Evolutionary conservation across 2,113 vertebrate species (phyloP).

Genomic region (Neogobius melanostomus): DNA sequence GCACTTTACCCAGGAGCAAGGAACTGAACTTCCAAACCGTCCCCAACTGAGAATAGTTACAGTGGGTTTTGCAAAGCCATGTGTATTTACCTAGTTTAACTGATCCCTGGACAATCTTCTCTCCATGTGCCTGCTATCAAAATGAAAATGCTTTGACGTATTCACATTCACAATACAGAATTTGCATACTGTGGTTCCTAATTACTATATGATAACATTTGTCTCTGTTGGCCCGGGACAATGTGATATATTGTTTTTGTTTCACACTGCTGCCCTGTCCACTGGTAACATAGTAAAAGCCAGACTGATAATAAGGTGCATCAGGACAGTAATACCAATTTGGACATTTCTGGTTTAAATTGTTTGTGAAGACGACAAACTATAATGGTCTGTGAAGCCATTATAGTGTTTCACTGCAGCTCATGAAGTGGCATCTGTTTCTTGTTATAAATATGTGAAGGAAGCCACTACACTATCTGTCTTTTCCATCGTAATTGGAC

Average conservation of each 20-base stretch:
- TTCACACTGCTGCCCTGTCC: neutral
- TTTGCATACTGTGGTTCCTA: neutral
- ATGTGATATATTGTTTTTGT: neutral
- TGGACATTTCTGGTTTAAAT: too few relatives aligned
- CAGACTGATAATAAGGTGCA: too few relatives aligned
- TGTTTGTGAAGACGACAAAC: too few relatives aligned
- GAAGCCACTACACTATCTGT: slow-evolving; percentile 5
- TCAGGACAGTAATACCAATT: too few relatives aligned
- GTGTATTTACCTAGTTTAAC: slow-evolving; percentile 39
- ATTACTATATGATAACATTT: neutral
- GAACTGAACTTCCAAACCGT: slow-evolving; percentile 40
- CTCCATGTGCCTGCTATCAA: neutral
- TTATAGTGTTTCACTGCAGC: neutral
- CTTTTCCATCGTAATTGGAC: slow-evolving; percentile 43
- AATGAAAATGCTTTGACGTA: neutral
- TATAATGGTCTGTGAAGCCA: neutral
- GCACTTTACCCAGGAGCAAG: slow-evolving; percentile 41
- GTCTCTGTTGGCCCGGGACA: neutral
- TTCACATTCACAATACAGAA: neutral
- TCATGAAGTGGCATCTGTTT: neutral
- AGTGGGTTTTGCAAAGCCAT: slow-evolving; percentile 50
- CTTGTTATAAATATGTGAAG: slow-evolving; percentile 8
- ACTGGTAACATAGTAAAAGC: too few relatives aligned
- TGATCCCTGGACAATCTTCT: slow-evolving; percentile 21
- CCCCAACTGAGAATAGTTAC: slow-evolving; percentile 50